Evolutionary conservation across 2,888 invertebrate genomes (phyloP), one percentile per base, ranked within the genome.

Genomic region (Acleris sparsana): DNA sequence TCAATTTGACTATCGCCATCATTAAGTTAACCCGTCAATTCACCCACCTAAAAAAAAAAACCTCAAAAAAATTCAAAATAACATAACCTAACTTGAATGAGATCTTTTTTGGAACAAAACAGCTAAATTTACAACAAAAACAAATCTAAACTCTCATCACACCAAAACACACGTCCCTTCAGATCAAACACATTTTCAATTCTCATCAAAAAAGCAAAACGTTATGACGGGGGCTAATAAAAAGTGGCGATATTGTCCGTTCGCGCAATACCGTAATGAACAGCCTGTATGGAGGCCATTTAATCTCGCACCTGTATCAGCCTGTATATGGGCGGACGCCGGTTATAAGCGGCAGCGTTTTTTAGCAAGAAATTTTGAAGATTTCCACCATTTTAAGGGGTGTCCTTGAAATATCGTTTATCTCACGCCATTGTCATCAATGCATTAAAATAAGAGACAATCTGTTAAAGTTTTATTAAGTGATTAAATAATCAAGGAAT

Each of bases 231-330:
- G 82, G 83, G 83, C 87, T 87, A 89, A 90, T 91, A 89, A 90
- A 89, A 91, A 86, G 84, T 78, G 79, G 86, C 88, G 85, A 88
- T 91, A 88, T 86, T 81, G 86, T 81, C 85, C 84, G 86, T 85
- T 82, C 84, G 84, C 84, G 85, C 90, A 91, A 92, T 91, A 91
- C 88, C 90, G 89, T 92, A 92, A 92, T 91, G 92, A 92, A 92
- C 91, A 89, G 78, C 86, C 87, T 89, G 88, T 89, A 89, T 88
- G 87, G 84, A 78, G 83, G 86, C 89, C 89, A 89, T 92, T 92
- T 91, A 91, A 92, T 91, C 89, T 92, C 90, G 86, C 92, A 92
- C 92, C 92, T 91, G 92, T 89, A 92, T 90, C 91, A 84, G 77
- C 75, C 86, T 85, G 85, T 86, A 83, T 80, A 78, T 71, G 55